Base-by-base conservation (phyloP, 1,140 invertebrate genomes). In the Mylabris phalerata region DNA sequence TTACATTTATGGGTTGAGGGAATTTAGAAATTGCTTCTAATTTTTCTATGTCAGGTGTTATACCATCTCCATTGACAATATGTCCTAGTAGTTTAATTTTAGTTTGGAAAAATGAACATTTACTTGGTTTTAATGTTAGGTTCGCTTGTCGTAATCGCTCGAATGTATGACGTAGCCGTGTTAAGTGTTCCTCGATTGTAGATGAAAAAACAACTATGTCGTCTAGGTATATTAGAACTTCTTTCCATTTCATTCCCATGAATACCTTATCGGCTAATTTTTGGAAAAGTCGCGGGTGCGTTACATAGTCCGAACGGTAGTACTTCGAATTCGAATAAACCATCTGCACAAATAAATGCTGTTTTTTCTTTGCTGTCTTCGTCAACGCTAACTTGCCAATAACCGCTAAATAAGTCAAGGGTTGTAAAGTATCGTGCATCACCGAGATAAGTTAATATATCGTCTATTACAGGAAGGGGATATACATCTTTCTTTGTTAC, bases 331-430 rank as follows among this genome's bases (percentile, higher is more conserved):
- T 55, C 19, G n/a, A 13, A 55, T 9, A 46, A 10, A 6, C 44
- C 48, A 2, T 47, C 41, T 42, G 9, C 7, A 42, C 11, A n/a
- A 42, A 42, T 42, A 40, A 50, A 50, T 0, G 39, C 49, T n/a
- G 49, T 50, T 13, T 50, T 40, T n/a, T 39, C 9, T 5, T 40
- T 38, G 1, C 25, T 2, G 19, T 50, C 40, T 50, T 50, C 49
- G n/a, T 26, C 44, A n/a, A 58, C 32, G 19, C 5, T 19, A 11
- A 57, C 46, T 65, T 82, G 79, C 67, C 72, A 77, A 65, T 77
- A 83, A 3, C 80, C 81, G 32, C 65, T 71, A 3, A 63, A 68
- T 38, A 79, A 59, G 66, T 76, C 75, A 2, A 75, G 44, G 0
- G 71, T 72, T 0, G 67, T 66, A 13, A 52, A 27, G 24, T 42